Conservation (phyloP, 2,797 vertebrate genomes). For the Chrosomus eos region DNA sequence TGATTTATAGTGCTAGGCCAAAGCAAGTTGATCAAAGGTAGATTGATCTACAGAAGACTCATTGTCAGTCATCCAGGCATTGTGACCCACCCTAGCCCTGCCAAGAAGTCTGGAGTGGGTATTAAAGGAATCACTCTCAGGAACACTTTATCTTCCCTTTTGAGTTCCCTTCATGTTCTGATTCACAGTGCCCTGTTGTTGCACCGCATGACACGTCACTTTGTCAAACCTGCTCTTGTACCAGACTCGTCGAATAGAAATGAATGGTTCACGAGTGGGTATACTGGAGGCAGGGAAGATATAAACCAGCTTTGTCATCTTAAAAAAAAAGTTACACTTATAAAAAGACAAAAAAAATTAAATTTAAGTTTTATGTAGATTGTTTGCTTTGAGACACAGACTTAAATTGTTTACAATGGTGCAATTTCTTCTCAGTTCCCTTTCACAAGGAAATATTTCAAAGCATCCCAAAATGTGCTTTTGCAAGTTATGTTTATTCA, state of each 20-base stretch:
- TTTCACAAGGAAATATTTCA: too few species aligned
- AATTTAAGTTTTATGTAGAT: too few species aligned
- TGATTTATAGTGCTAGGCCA: not conserved
- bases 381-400: too few species aligned
- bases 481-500: too few species aligned
- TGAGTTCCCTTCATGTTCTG: conserved; percentile 49
- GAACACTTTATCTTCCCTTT: conserved; percentile 50
- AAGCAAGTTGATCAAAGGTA: not conserved
- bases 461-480: too few species aligned
- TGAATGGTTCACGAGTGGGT: conserved; percentile 24
- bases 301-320: conserved; percentile 24
- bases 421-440: too few species aligned
- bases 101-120: conserved; percentile 18
- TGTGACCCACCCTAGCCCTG: conserved; percentile 27
- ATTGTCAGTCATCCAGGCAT: conserved; percentile 26
- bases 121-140: conserved; percentile 47
- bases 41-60: conserved; percentile 13
- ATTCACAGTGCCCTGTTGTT: conserved; percentile 52
- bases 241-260: conserved; percentile 37
- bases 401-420: too few species aligned
- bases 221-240: conserved; percentile 44
- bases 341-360: too few species aligned
- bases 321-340: not conserved
- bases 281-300: conserved; percentile 4
- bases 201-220: conserved; percentile 34